Evolutionary conservation across 2,888 invertebrate species (phyloP).

Genomic region (Mallateleia sp.): DNA sequence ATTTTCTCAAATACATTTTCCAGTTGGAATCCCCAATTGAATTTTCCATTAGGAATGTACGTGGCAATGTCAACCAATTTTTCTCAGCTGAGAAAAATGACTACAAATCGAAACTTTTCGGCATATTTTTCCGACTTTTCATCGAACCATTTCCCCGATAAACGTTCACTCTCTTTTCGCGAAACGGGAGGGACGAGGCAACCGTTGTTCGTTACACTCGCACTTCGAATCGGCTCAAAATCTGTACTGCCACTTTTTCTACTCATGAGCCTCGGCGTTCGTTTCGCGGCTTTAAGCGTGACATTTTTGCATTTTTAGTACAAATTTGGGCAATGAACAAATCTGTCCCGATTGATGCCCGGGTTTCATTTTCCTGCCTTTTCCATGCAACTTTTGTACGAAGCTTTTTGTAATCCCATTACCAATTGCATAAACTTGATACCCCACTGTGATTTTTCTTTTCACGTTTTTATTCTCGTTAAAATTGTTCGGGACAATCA

Average conservation of each 20-base stretch:
- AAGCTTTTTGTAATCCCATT: conserved; percentile 36
- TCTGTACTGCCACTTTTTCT: conserved; percentile 73
- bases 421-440: conserved; percentile 27
- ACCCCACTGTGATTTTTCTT: neutral
- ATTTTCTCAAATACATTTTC: no score
- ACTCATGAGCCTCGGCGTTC: conserved; percentile 32
- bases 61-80: no score
- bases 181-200: neutral
- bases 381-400: conserved; percentile 51
- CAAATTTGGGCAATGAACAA: conserved; percentile 73
- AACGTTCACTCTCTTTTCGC: conserved; percentile 49
- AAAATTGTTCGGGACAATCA: neutral
- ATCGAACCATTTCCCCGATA: no score
- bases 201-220: neutral
- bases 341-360: conserved; percentile 42
- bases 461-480: neutral
- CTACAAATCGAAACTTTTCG: no score
- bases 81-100: no score
- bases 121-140: no score
- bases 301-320: conserved; percentile 54
- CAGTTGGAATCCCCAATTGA: no score
- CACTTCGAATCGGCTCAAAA: conserved; percentile 60
- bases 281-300: conserved; percentile 25
- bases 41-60: no score
- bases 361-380: conserved; percentile 28